phyloP scores from a whole-genome alignment of 2,888 invertebrate species.

The Agonopterix alstromeriana region DNA sequence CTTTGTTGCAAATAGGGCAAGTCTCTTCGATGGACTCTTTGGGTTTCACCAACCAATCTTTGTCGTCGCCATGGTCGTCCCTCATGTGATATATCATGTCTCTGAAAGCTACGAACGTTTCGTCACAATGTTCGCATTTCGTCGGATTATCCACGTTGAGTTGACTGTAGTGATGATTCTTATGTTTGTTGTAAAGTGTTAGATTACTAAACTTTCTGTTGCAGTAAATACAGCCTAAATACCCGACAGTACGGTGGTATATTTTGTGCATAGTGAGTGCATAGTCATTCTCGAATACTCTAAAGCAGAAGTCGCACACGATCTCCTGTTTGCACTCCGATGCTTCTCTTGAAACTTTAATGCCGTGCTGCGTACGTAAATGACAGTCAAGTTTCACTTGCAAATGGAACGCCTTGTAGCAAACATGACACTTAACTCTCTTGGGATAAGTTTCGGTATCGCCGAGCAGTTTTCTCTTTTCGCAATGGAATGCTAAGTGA shows the following conservation, averaged over 20 bases:
- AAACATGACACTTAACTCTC: slow-evolving; percentile 60
- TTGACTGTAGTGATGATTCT: slow-evolving; percentile 61
- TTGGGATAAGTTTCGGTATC: slow-evolving; percentile 58
- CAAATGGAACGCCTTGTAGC: slow-evolving; percentile 69
- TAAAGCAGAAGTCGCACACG: slow-evolving; percentile 68
- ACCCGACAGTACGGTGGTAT: slow-evolving; percentile 63
- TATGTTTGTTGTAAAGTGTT: slow-evolving; percentile 67
- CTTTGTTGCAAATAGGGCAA: slow-evolving; percentile 61
- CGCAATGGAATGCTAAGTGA: slow-evolving; percentile 60
- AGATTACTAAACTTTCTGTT: slow-evolving; percentile 68
- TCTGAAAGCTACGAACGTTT: slow-evolving; percentile 71
- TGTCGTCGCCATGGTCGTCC: slow-evolving; percentile 60
- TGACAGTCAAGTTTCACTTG: slow-evolving; percentile 71
- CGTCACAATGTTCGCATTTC: slow-evolving; percentile 71
- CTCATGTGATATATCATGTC: slow-evolving; percentile 72
- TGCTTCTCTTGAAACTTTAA: slow-evolving; percentile 37
- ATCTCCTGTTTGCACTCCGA: slow-evolving; percentile 43
- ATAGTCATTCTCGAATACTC: slow-evolving; percentile 61
- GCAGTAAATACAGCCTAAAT: slow-evolving; percentile 70
- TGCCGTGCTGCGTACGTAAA: slow-evolving; percentile 53
- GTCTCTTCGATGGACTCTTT: slow-evolving; percentile 58
- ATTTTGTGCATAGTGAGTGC: slow-evolving; percentile 54
- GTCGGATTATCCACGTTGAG: slow-evolving; percentile 61
- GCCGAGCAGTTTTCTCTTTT: slow-evolving; percentile 60
- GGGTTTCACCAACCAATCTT: slow-evolving; percentile 64